Conservation (phyloP, 1,140 invertebrate species). For the Saccostrea glomerata region DNA sequence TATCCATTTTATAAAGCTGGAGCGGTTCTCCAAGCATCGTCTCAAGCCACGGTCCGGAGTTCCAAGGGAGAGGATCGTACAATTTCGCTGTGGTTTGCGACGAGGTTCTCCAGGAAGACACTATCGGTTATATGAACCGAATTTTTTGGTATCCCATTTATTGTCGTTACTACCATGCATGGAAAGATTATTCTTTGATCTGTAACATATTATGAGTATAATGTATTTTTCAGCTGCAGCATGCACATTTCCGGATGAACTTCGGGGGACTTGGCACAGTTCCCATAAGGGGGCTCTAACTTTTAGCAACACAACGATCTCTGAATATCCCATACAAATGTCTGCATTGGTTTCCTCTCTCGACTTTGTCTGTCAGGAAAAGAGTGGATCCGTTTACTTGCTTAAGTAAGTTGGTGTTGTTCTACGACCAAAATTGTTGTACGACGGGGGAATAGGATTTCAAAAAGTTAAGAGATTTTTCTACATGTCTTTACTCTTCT, state of each 20-base stretch:
- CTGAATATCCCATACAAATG: conserved; percentile 48
- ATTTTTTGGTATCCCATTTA: too few relatives aligned
- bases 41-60: too few relatives aligned
- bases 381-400: conserved; percentile 44
- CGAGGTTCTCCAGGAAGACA: too few relatives aligned
- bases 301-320: conserved; percentile 37
- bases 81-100: too few relatives aligned
- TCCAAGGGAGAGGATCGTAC: too few relatives aligned
- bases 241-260: conserved; percentile 53
- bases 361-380: conserved; percentile 47
- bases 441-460: too few relatives aligned
- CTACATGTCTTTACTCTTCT: background rate
- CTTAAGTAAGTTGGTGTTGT: conserved; percentile 45
- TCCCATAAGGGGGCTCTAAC: conserved; percentile 47
- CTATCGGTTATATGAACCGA: too few relatives aligned
- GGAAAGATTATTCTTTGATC: too few relatives aligned
- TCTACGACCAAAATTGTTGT: background rate
- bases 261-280: conserved; percentile 51
- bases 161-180: too few relatives aligned
- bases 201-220: background rate
- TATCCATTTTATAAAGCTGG: too few relatives aligned
- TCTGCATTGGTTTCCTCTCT: conserved; percentile 42
- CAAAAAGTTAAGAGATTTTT: too few relatives aligned
- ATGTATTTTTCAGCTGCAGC: conserved; percentile 39
- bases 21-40: too few relatives aligned